phyloP scores from a whole-genome alignment of 2,888 invertebrate genomes.

The Caenorhabditis imperialis region DNA sequence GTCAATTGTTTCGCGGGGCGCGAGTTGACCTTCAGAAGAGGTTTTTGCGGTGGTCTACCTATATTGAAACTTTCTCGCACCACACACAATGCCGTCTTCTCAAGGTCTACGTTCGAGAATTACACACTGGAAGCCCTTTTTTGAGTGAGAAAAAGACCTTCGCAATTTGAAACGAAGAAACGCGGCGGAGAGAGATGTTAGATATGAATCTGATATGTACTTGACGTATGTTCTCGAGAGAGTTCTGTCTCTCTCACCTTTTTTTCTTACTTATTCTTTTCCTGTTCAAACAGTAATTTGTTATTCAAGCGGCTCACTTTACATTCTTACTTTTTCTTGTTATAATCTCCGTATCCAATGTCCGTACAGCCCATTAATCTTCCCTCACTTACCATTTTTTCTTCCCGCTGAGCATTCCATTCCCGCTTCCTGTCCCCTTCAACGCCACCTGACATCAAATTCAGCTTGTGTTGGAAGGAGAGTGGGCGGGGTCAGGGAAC shows the following conservation, averaged over 20 bases:
- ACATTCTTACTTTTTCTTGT: slow-evolving; percentile 44
- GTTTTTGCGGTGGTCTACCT: slow-evolving; percentile 44
- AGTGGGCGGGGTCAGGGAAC: slow-evolving; percentile 22
- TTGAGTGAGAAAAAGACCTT: slow-evolving; percentile 3
- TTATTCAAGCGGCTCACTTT: slow-evolving; percentile 51
- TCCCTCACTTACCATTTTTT: slow-evolving; percentile 52
- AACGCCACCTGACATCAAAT: slow-evolving; percentile 48
- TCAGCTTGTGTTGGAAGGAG: slow-evolving; percentile 43
- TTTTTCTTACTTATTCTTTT: slow-evolving; percentile 19
- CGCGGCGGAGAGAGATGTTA: slow-evolving; percentile 1
- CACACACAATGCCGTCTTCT: slow-evolving; percentile 4
- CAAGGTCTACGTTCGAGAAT: slow-evolving; percentile 50
- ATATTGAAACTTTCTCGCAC: slow-evolving; percentile 40
- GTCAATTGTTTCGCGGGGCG: too few species aligned
- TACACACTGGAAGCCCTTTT: slow-evolving; percentile 27
- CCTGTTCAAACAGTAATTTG: slow-evolving; percentile 54
- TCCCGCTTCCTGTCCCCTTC: slow-evolving; percentile 14
- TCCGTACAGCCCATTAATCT: slow-evolving; percentile 53
- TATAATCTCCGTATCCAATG: slow-evolving; percentile 52
- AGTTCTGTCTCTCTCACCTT: background rate
- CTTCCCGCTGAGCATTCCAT: slow-evolving; percentile 38
- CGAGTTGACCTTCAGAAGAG: slow-evolving; percentile 32
- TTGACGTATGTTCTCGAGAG: slow-evolving; percentile 7
- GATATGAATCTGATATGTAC: slow-evolving; percentile 45
- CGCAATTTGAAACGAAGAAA: slow-evolving; percentile 2